Base-by-base conservation (phyloP, 2,113 vertebrate genomes). In the Hystrix cristata region DNA sequence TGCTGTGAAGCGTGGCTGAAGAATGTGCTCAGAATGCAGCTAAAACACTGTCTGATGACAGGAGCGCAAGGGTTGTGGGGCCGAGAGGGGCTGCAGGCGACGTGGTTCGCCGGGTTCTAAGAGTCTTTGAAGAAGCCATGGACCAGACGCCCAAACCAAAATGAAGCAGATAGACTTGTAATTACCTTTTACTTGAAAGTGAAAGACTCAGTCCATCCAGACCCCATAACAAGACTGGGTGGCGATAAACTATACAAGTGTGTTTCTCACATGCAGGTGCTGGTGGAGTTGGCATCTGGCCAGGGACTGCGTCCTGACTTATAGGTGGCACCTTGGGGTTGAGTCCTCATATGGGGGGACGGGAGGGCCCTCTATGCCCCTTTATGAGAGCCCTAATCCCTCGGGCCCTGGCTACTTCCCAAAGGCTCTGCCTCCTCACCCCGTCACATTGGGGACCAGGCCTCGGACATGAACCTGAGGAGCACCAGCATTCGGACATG, bases 41-140 rank as follows among this genome's bases (percentile, higher is more conserved):
- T 87, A 74, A 86, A 81, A 79, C 46, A 38, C 13, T 62, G 53
- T 65, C 69, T 92, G 64, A 82, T 78, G 74, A 95, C n/a, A 93
- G 89, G 87, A 76, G 67, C 6, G 27, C 78, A 48, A 87, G 29
- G 34, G 64, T 25, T 72, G 14, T 46, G 14, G 59, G 72, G 87
- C 55, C 3, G 16, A 62, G 46, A 69, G 15, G 51, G 86, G 69
- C 65, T 83, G 67, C 65, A 72, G 16, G 53, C 29, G 53, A 48
- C 9, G 55, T 31, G 10, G 10, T 60, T 59, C 31, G 7, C 25
- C 91, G 62, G 18, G 14, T 19, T 76, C 48, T 27, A 11, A 48
- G 64, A 9, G 43, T 29, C 81, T 92, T 87, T 57, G 38, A 91
- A 91, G 85, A 79, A 74, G 51, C 7, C 27, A 18, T 0, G 25